Percentiles rank a stretch among this genome's conserved stretches.
Evolutionary conservation across 1,140 invertebrate species (phyloP).

Genomic region (Scaptomyza hsui): DNA sequence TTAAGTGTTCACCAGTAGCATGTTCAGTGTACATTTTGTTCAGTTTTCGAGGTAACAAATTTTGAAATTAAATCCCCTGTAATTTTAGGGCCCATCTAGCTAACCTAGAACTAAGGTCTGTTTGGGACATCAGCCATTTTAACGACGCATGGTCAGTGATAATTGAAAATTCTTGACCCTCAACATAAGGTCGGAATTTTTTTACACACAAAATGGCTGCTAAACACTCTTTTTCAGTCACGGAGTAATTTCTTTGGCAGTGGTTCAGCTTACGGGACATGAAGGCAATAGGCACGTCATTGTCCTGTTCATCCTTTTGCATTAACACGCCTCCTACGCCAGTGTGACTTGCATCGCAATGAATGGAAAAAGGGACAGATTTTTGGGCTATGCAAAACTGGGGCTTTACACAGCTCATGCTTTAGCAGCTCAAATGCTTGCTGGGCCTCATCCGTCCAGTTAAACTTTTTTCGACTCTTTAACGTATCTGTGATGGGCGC

Average conservation of each 20-base stretch:
- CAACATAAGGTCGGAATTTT: too few relatives aligned
- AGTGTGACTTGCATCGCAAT: slow-evolving; percentile 1
- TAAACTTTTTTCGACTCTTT: too few relatives aligned
- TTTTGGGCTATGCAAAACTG: too few relatives aligned
- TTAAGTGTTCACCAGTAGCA: background rate
- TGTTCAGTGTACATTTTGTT: slow-evolving; percentile 20
- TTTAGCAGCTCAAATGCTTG: background rate
- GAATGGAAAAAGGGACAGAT: background rate
- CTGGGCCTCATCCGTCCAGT: background rate
- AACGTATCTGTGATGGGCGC: too few relatives aligned
- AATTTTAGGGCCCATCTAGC: too few relatives aligned
- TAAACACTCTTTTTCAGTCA: slow-evolving; percentile 8
- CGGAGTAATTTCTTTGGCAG: background rate
- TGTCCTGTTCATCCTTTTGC: background rate
- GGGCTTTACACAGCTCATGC: background rate
- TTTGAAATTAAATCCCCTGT: too few relatives aligned
- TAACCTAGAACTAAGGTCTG: too few relatives aligned
- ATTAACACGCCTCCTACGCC: background rate
- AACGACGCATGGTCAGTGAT: too few relatives aligned
- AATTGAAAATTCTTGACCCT: too few relatives aligned
- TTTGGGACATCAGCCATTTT: too few relatives aligned
- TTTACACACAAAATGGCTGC: background rate
- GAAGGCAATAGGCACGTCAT: background rate
- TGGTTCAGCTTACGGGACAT: background rate
- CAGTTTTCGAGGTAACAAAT: background rate